Base-by-base conservation (phyloP, 2,797 vertebrate species). In the Lithobates sylvaticus region DNA sequence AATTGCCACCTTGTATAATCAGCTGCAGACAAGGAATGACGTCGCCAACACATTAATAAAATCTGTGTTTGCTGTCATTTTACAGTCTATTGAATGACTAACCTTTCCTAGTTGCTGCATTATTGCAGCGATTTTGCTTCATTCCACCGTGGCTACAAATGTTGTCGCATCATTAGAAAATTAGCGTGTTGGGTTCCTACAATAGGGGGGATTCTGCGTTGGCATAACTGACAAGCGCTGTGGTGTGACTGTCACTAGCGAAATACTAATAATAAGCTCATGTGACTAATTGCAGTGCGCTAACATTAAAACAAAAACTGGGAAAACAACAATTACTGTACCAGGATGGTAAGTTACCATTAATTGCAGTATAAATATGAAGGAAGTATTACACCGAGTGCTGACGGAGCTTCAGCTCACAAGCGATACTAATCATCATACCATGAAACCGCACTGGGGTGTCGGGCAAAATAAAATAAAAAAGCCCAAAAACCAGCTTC, bases 221-320 rank as follows among this genome's bases (percentile, higher is more conserved):
- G 39, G 39, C 39, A 39, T 39, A 39, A 39, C 39, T 82, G 80
- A 81, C 79, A 81, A 67, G 29, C 23, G 47, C 50, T 61, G 70
- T 39, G 61, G 16, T 8, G 26, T 15, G 27, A 71, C 50, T 64
- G 47, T 73, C 70, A 61, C 47, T 21, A 36, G 69, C 15, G 70
- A 47, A 10, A 27, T 36, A n/a, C 44, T 81, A 81, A 81, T 81
- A 26, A 81, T 68, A 73, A 39, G 32, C 47, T 64, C 9, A 27
- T 39, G 50, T 39, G 27, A 39, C 68, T 81, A 81, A 82, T 82
- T 82, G 23, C 80, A 61, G 80, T 47, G 6, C 39, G 61, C 69
- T 27, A 36, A 27, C 50, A 73, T 73, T 82, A 72, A 82, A 73
- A 61, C 69, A 72, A 82, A 61, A 71, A 42, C 80, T 13, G 61